Conservation (phyloP, 2,888 invertebrate species). For the Sicus ferrugineus region DNA sequence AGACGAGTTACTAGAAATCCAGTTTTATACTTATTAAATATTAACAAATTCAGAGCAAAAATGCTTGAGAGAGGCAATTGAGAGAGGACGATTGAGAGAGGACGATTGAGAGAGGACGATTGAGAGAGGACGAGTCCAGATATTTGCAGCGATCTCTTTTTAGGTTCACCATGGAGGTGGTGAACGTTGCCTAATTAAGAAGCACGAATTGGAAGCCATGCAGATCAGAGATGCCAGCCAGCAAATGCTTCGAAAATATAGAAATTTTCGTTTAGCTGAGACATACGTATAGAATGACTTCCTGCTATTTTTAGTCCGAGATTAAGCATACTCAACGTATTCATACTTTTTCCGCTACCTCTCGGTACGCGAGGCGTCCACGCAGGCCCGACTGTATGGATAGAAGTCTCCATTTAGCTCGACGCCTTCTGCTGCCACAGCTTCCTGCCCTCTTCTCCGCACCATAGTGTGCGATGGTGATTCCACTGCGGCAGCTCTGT, state of each 20-base stretch:
- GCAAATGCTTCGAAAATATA: slow-evolving; percentile 6
- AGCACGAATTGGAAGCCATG: background rate
- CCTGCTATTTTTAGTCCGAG: slow-evolving; percentile 34
- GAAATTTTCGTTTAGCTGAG: slow-evolving; percentile 1
- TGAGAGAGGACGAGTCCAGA: background rate
- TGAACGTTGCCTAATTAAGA: no score
- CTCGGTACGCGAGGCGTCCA: background rate
- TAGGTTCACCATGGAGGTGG: background rate
- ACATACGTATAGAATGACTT: slow-evolving; percentile 14
- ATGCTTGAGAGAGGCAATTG: no score
- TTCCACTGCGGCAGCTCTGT: background rate
- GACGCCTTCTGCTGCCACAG: background rate
- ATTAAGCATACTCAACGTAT: slow-evolving; percentile 17
- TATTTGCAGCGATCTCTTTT: background rate
- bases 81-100: background rate
- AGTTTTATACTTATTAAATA: no score
- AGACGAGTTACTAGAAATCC: no score
- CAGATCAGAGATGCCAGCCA: background rate
- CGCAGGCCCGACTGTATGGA: slow-evolving; percentile 4
- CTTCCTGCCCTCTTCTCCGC: background rate
- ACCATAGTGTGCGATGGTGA: background rate
- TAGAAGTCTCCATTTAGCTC: background rate
- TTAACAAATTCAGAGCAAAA: no score
- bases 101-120: background rate
- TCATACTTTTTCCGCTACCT: background rate